A percentile compares a stretch with the other conserved stretches of the same genome.
Conservation (phyloP, 2,888 invertebrate genomes). For the Megamerina dolium region DNA sequence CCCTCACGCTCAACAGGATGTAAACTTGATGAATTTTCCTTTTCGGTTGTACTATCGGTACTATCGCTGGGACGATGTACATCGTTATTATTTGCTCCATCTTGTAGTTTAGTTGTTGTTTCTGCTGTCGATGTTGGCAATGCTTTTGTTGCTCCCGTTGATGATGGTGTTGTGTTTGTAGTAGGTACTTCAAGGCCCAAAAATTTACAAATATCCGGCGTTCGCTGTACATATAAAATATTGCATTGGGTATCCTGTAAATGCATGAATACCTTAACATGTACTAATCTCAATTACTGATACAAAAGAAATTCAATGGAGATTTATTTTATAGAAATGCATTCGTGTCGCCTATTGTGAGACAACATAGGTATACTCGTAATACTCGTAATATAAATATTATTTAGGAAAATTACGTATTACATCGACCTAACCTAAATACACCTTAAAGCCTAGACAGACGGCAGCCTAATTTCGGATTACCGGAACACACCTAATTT, state of each 20-base stretch:
- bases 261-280: slow-evolving; percentile 3
- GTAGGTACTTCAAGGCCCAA: slow-evolving; percentile 31
- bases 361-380: no score
- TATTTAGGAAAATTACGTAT: no score
- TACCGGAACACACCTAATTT: no score
- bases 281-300: slow-evolving; percentile 4
- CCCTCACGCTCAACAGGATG: slow-evolving; percentile 29
- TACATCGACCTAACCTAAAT: no score
- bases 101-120: not conserved
- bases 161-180: slow-evolving; percentile 15
- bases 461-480: no score
- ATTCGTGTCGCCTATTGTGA: no score
- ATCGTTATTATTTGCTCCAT: no score
- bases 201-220: slow-evolving; percentile 44
- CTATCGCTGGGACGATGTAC: no score
- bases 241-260: slow-evolving; percentile 38
- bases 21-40: slow-evolving; percentile 5
- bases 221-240: slow-evolving; percentile 41
- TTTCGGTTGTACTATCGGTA: not conserved
- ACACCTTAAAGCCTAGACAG: no score
- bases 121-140: slow-evolving; percentile 6
- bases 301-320: no score
- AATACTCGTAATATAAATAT: no score
- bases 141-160: slow-evolving; percentile 11
- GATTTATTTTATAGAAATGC: no score